Percentiles rank a stretch among this genome's conserved stretches.
These are phyloP conservation scores for Nudaria mundana DNA, from an alignment of 2,888 invertebrate genomes.

Conservation along the genomic window DNA sequence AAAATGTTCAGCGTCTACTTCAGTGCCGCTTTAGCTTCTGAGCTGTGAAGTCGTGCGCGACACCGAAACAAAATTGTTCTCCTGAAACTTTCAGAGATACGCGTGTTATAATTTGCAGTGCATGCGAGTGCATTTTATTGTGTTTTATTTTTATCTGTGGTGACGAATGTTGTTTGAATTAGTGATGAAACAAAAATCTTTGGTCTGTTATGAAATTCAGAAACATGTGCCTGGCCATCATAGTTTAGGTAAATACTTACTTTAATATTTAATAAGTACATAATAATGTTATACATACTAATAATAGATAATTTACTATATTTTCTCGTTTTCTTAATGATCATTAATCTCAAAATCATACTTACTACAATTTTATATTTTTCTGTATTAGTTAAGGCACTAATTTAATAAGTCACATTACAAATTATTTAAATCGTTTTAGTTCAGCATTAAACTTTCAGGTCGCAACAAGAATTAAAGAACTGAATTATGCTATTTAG, in stretches of 20 bases:
- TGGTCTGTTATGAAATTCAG: constrained; percentile 32
- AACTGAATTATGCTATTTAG: too few species aligned
- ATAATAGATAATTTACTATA: too few species aligned
- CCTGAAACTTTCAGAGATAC: constrained; percentile 49
- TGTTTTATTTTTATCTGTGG: constrained; percentile 26
- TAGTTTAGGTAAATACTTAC: constrained; percentile 52
- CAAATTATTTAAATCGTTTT: too few species aligned
- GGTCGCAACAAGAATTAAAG: too few species aligned
- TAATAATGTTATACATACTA: too few species aligned
- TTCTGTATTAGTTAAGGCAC: too few species aligned
- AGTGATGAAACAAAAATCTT: constrained; percentile 36
- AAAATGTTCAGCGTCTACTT: constrained; percentile 29
- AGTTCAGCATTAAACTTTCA: too few species aligned
- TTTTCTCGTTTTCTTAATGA: too few species aligned
- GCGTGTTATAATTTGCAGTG: constrained; percentile 29
- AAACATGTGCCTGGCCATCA: constrained; percentile 42
- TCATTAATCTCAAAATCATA: too few species aligned
- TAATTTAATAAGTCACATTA: too few species aligned
- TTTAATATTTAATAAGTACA: too few species aligned
- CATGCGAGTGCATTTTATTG: constrained; percentile 14
- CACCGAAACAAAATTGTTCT: constrained; percentile 48
- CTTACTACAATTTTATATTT: too few species aligned
- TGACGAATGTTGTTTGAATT: constrained; percentile 33
- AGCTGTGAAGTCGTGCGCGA: constrained; percentile 47
- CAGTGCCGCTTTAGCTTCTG: constrained; percentile 63